Evolutionary conservation across 2,113 vertebrate genomes (phyloP), one percentile per base, ranked within the genome.

Genomic region (Scalopus aquaticus): DNA sequence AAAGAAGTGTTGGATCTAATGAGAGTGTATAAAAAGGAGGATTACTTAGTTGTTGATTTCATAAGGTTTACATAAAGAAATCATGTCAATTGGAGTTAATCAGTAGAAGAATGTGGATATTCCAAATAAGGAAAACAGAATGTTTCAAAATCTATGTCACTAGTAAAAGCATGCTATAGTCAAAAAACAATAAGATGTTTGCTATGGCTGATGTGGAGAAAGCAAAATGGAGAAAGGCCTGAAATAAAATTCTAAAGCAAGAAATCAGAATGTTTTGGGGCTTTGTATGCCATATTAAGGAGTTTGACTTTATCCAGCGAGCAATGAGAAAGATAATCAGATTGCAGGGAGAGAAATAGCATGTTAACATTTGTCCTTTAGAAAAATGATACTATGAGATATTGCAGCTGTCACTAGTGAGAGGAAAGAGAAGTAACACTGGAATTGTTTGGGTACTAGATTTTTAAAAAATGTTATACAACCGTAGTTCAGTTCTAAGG

Each of bases 311-410:
- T 62, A 69, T 78, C 5, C 28, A 81, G 26, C 92, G 24, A 16
- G 42, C 15, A 81, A 82, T 88, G 62, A 49, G 42, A 80, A 88
- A 39, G 4, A 54, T 60, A 73, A 26, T 88, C 88, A 78, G 20
- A 11, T 49, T 85, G 0, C 54, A 91, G 32, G 28, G 39, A 69
- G 9, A 58, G 15, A 96, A 94, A 92, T 60, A 24, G 6, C 32
- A n/a, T 83, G 16, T 79, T 95, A 93, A 86, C 6, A 86, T 73
- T 83, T 95, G 11, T 73, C 16, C 67, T 90, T 87, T 70, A 80
- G 28, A 79, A 84, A 87, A 93, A 73, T 69, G 1, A 4, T n/a
- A 13, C n/a, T 88, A 16, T 90, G 84, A 91, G 49, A 91, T 69
- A 96, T 11, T 85, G 28, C 10, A 90, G 37, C 5, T 88, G 67